Percentiles rank a stretch among this genome's conserved stretches.
phyloP scores from a whole-genome alignment of 2,113 vertebrate species.

The Cyphomyrus plagiostoma region DNA sequence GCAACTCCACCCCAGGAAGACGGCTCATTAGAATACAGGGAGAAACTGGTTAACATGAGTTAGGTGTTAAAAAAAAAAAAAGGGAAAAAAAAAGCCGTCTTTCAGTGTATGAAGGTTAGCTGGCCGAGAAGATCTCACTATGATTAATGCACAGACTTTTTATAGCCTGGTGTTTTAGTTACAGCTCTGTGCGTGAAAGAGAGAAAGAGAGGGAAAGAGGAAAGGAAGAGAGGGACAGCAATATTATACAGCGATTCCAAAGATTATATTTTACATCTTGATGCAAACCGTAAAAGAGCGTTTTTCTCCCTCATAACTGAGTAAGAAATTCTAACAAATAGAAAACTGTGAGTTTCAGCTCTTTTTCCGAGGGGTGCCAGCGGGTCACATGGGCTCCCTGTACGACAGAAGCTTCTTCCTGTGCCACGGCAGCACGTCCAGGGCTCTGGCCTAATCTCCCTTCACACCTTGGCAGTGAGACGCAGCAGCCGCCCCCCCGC shows the following conservation, averaged over 20 bases:
- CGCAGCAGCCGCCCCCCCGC: neutral
- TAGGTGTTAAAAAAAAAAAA: neutral
- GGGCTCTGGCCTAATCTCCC: neutral
- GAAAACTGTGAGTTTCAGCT: neutral
- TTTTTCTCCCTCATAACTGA: neutral
- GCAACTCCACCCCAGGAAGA: neutral
- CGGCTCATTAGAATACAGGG: neutral
- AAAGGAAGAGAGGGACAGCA: neutral
- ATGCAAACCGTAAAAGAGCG: neutral
- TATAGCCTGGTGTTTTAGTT: neutral
- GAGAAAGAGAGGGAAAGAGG: neutral
- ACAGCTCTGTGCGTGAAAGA: neutral
- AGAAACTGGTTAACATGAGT: neutral
- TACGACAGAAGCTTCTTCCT: neutral
- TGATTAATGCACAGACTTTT: constrained; percentile 9
- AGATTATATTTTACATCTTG: neutral
- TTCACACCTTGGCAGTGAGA: neutral
- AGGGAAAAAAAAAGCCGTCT: neutral
- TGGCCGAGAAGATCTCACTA: neutral
- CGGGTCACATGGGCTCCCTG: neutral
- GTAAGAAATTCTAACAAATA: neutral
- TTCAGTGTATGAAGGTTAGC: constrained; percentile 11
- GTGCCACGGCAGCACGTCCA: neutral
- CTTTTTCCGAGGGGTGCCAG: neutral
- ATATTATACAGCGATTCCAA: neutral